Conservation (phyloP, 2,113 vertebrate genomes). For the Caranx melampygus region DNA sequence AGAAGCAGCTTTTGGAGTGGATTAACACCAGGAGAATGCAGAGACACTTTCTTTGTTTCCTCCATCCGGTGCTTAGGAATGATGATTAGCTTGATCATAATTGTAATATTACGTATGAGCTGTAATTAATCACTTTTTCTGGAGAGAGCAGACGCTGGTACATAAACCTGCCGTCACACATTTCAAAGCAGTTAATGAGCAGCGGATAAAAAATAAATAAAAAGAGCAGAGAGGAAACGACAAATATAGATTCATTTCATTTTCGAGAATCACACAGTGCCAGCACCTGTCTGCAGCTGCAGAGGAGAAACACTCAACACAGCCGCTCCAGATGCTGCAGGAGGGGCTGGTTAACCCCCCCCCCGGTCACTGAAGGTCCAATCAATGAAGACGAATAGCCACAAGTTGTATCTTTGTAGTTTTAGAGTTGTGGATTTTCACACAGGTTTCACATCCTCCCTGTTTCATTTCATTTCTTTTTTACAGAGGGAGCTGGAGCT, state of each 20-base stretch:
- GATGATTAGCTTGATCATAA: constrained; percentile 42
- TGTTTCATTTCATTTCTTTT: too few species aligned
- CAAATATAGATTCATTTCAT: not conserved
- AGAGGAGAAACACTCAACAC: not conserved
- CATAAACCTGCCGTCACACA: constrained; percentile 2
- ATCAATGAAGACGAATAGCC: not conserved
- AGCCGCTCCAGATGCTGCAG: too few species aligned
- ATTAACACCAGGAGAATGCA: constrained; percentile 59
- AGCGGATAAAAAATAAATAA: not conserved
- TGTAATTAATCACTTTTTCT: constrained; percentile 43
- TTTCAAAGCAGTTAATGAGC: constrained; percentile 14
- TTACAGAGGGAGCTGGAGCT: too few species aligned
- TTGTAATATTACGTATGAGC: constrained; percentile 27
- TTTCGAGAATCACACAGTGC: not conserved
- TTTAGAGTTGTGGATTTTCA: too few species aligned
- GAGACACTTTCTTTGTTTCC: constrained; percentile 35
- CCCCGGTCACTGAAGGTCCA: not conserved
- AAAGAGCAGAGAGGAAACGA: not conserved
- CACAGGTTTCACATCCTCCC: too few species aligned
- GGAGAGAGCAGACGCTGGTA: not conserved
- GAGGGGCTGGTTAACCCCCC: not conserved
- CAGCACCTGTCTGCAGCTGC: not conserved
- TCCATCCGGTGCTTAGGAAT: constrained; percentile 3
- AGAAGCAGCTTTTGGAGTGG: constrained; percentile 41
- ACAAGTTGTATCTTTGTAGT: not conserved